These are phyloP conservation scores for Siphlonurus alternatus DNA, from an alignment of 2,888 invertebrate species.

Conservation along the genomic window DNA sequence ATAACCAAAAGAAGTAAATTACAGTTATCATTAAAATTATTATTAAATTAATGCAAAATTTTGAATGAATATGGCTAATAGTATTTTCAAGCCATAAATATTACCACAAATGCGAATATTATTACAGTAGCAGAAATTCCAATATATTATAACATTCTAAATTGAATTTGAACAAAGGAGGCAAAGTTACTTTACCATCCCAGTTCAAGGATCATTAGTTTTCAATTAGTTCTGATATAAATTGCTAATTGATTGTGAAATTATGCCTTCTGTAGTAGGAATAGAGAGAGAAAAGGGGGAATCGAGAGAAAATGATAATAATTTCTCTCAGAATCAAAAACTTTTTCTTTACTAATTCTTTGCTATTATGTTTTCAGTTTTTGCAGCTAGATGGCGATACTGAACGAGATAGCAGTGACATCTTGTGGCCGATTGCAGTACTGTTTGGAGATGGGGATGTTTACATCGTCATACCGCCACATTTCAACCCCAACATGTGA, in stretches of 20 bases:
- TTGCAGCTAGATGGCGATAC: neutral
- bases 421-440: constrained; percentile 55
- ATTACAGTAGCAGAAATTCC: too few relatives aligned
- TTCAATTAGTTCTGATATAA: neutral
- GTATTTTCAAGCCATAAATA: too few relatives aligned
- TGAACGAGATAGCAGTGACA: constrained; percentile 8
- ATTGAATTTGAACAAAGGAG: too few relatives aligned
- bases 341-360: neutral
- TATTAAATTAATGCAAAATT: too few relatives aligned
- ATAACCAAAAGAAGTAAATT: too few relatives aligned
- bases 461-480: constrained; percentile 26
- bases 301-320: neutral
- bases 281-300: too few relatives aligned
- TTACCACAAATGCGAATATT: too few relatives aligned
- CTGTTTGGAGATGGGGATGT: constrained; percentile 75
- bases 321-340: neutral
- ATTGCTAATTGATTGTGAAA: neutral
- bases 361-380: neutral
- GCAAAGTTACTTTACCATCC: too few relatives aligned
- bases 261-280: too few relatives aligned
- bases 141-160: too few relatives aligned
- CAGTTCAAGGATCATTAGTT: neutral
- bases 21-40: too few relatives aligned
- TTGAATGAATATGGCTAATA: too few relatives aligned
- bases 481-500: neutral